Conservation (phyloP, 2,113 vertebrate genomes). For the Otolemur garnettii region DNA sequence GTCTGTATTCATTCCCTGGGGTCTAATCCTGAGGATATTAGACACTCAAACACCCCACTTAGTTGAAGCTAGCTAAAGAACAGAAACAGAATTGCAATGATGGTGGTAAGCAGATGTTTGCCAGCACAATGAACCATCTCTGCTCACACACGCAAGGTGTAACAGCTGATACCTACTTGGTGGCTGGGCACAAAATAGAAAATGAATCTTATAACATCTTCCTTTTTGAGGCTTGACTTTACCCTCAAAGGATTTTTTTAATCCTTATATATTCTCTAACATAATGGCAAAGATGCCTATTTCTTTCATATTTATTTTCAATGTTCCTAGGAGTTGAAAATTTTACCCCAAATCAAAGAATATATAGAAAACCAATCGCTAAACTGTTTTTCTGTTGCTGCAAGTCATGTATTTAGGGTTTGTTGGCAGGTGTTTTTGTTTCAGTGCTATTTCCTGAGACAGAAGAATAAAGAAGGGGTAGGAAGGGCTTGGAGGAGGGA, state of each 20-base stretch:
- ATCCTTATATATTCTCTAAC: conserved; percentile 27
- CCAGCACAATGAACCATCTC: conserved; percentile 23
- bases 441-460: conserved; percentile 14
- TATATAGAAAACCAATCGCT: neutral
- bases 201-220: conserved; percentile 58
- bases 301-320: conserved; percentile 64
- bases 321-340: conserved; percentile 37
- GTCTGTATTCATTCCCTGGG: conserved; percentile 35
- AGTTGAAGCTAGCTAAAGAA: conserved; percentile 17
- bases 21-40: conserved; percentile 50
- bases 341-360: conserved; percentile 33
- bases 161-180: conserved; percentile 27
- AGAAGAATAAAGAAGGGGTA: neutral
- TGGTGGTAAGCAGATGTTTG: conserved; percentile 31
- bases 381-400: conserved; percentile 35
- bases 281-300: conserved; percentile 33
- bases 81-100: neutral
- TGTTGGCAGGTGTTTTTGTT: conserved; percentile 21
- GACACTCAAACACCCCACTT: conserved; percentile 48
- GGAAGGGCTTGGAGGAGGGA: neutral
- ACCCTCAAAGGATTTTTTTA: neutral
- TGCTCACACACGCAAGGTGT: neutral
- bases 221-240: conserved; percentile 38
- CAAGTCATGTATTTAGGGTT: neutral
- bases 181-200: neutral